Evolutionary conservation across 1,140 invertebrate species (phyloP).

Genomic region (Gryon sp.): DNA sequence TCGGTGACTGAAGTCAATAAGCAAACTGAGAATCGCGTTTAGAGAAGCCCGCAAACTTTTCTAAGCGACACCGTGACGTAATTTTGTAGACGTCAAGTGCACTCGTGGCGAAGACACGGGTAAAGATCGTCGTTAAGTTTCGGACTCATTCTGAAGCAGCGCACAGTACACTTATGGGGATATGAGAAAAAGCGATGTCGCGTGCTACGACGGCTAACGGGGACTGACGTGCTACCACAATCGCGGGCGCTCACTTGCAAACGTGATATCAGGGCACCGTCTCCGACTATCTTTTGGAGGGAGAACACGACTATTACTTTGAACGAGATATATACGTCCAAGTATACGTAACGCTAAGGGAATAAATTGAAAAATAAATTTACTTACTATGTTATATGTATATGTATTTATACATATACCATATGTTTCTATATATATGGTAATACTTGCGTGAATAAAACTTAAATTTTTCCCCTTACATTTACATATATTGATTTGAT

Average conservation of each 20-base stretch:
- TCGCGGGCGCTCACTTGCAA: constrained; percentile 25
- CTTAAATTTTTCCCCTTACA: too few relatives aligned
- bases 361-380: too few relatives aligned
- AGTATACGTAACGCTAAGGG: too few relatives aligned
- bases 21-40: constrained; percentile 1
- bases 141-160: neutral
- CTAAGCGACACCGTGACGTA: constrained; percentile 15
- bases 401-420: too few relatives aligned
- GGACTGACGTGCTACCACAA: constrained; percentile 38
- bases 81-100: constrained; percentile 19
- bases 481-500: too few relatives aligned
- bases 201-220: constrained; percentile 24
- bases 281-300: constrained; percentile 39
- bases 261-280: constrained; percentile 41
- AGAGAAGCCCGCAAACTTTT: constrained; percentile 22
- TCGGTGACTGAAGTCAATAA: constrained; percentile 9
- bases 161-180: too few relatives aligned
- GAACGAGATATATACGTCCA: constrained; percentile 11
- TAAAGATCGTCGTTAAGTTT: constrained; percentile 1
- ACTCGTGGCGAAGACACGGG: neutral
- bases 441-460: too few relatives aligned
- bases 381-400: too few relatives aligned
- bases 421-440: too few relatives aligned
- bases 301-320: constrained; percentile 48
- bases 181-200: constrained; percentile 8